Evolutionary conservation across 2,888 invertebrate species (phyloP), one percentile per base, ranked within the genome.

Genomic region (Agriopis marginaria): DNA sequence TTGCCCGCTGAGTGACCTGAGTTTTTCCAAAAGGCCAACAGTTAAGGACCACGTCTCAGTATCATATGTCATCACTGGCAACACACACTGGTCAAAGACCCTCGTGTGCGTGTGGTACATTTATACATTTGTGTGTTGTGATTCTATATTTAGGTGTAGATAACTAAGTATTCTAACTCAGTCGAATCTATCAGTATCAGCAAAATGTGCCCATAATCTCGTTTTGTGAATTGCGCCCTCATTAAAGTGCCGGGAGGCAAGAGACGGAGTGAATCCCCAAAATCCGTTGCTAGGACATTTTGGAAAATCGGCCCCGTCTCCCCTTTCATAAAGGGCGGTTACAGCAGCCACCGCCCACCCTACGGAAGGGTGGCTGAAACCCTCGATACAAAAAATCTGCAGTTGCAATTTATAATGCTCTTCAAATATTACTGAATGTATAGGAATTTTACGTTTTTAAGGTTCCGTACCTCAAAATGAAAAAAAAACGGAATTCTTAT

Each of bases 261-360:
- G 14, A 17, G 11, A 9, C 11, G n/a, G 23, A 50, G 12, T 3
- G 14, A 32, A n/a, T 44, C 44, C 39, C 32, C 10, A 44, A 54
- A 66, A 55, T 44, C 49, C 14, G 55, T 67, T 67, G 51, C 58
- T 63, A 58, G 23, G 55, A 45, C 39, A 45, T 62, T 32, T 63
- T 54, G 63, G 17, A 53, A 68, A 68, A 59, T 54, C 58, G 58
- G 14, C 47, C 47, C 40, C n/a, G 63, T 63, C 42, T 64, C 60
- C 39, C 0, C 3, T 55, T 63, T 47, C 63, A 49, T 12, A 55
- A 47, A 32, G 51, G 62, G 53, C 44, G 14, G 47, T 49, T 40
- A 7, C 4, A 17, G 39, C 47, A 32, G 49, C 39, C n/a, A 45
- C 66, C 59, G 40, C 61, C 50, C 55, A 45, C 23, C 42, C 6